Evolutionary conservation across 1,140 invertebrate species (phyloP).

Genomic region (Pentalonia nigronervosa): DNA sequence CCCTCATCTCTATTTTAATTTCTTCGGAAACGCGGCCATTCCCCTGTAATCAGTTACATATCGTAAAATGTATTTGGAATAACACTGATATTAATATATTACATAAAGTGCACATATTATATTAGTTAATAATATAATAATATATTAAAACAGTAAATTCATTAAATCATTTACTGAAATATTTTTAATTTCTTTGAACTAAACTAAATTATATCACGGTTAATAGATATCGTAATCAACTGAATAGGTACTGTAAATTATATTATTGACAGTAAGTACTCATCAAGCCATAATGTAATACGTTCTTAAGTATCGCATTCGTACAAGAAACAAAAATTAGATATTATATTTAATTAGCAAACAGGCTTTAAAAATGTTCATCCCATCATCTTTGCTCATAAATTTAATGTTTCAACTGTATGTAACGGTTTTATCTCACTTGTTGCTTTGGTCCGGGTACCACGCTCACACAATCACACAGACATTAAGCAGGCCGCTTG

Average conservation of each 20-base stretch:
- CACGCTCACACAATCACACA: not conserved
- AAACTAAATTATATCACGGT: not conserved
- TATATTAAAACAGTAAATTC: not conserved
- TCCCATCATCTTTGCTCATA: too few relatives aligned
- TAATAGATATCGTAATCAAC: not conserved
- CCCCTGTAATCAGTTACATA: not conserved
- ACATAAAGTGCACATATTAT: not conserved
- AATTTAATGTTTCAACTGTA: not conserved
- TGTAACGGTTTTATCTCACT: constrained; percentile 55
- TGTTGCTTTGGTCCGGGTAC: constrained; percentile 37
- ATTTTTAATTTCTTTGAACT: not conserved
- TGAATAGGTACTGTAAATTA: not conserved
- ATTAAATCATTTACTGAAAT: not conserved
- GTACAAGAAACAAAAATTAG: not conserved
- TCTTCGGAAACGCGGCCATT: not conserved
- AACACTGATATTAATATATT: not conserved
- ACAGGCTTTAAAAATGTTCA: not conserved
- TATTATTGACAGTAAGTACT: not conserved
- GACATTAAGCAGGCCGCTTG: not conserved
- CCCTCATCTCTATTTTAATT: not conserved
- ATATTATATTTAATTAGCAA: not conserved
- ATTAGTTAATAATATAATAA: not conserved
- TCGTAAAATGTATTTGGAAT: not conserved
- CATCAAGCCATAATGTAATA: not conserved
- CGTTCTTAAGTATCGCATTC: not conserved